Conservation (phyloP, 30 jellyfish, hydroid and myxozoan genomes). For the Mastigias papua region DNA sequence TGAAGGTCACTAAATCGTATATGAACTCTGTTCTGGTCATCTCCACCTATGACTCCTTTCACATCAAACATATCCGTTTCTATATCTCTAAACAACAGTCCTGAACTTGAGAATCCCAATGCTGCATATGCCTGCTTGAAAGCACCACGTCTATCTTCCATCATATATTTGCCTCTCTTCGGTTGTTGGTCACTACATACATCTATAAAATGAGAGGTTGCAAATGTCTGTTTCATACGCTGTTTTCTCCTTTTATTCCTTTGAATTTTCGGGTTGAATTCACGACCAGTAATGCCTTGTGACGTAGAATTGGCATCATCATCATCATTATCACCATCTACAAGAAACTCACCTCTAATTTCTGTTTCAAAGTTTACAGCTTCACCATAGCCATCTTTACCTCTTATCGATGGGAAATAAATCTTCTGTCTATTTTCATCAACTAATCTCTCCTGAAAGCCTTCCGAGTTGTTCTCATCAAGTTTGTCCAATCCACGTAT, state of each 20-base stretch:
- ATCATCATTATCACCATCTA: too few species aligned
- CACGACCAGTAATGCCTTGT: too few species aligned
- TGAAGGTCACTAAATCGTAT: constrained; percentile 3
- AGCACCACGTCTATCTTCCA: not conserved
- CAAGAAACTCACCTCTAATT: too few species aligned
- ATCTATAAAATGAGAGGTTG: not conserved
- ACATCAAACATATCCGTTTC: constrained; percentile 34
- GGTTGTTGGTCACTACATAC: constrained; percentile 17
- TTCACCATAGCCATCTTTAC: too few species aligned
- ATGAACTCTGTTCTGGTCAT: constrained; percentile 7
- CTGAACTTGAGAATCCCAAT: constrained; percentile 23
- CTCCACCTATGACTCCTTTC: not conserved
- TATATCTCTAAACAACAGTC: constrained; percentile 8
- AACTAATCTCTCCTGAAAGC: not conserved
- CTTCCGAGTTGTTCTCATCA: not conserved
- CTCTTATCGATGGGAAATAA: too few species aligned
- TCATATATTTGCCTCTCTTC: not conserved
- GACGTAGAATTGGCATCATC: too few species aligned
- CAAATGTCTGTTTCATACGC: not conserved
- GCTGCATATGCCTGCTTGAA: constrained; percentile 56
- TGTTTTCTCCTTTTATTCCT: too few species aligned
- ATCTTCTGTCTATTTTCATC: too few species aligned
- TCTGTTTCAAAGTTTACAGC: too few species aligned
- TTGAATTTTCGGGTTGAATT: too few species aligned
- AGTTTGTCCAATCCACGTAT: not conserved